phyloP scores from a whole-genome alignment of 2,888 invertebrate genomes.

The Mongoloraphidia duomilia region DNA sequence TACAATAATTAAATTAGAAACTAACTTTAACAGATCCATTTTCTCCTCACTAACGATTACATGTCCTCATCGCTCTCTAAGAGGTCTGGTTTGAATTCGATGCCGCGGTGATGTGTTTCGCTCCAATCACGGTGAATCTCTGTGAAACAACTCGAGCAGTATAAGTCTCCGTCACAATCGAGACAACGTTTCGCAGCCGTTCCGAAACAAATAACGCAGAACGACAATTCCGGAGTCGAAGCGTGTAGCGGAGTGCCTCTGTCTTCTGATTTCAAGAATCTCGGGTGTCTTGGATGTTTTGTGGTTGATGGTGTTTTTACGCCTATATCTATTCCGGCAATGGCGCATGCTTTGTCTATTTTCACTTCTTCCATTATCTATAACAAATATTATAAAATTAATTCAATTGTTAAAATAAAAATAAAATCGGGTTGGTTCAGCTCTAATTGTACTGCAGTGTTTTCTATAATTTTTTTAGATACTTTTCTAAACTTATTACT shows the following conservation, averaged over 20 bases:
- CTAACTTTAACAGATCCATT: too few relatives aligned
- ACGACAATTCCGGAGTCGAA: slow-evolving; percentile 45
- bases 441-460: too few relatives aligned
- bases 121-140: slow-evolving; percentile 43
- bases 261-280: slow-evolving; percentile 4
- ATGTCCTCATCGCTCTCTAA: too few relatives aligned
- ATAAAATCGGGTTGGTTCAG: too few relatives aligned
- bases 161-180: slow-evolving; percentile 67
- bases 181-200: slow-evolving; percentile 58
- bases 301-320: slow-evolving; percentile 10
- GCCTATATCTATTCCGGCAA: slow-evolving; percentile 8
- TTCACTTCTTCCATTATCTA: slow-evolving; percentile 34
- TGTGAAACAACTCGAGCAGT: slow-evolving; percentile 59
- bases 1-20: too few relatives aligned
- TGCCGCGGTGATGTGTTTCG: slow-evolving; percentile 25
- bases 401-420: too few relatives aligned
- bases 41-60: too few relatives aligned
- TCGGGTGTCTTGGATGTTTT: slow-evolving; percentile 5
- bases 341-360: slow-evolving; percentile 28
- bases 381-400: slow-evolving; percentile 6
- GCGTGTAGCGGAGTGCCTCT: slow-evolving; percentile 13
- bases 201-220: slow-evolving; percentile 78
- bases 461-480: too few relatives aligned
- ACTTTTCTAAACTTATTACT: too few relatives aligned
- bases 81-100: slow-evolving; percentile 18